Evolutionary conservation across 92 coral and sea anemone species (phyloP).

Genomic region (Actinernus sp.): DNA sequence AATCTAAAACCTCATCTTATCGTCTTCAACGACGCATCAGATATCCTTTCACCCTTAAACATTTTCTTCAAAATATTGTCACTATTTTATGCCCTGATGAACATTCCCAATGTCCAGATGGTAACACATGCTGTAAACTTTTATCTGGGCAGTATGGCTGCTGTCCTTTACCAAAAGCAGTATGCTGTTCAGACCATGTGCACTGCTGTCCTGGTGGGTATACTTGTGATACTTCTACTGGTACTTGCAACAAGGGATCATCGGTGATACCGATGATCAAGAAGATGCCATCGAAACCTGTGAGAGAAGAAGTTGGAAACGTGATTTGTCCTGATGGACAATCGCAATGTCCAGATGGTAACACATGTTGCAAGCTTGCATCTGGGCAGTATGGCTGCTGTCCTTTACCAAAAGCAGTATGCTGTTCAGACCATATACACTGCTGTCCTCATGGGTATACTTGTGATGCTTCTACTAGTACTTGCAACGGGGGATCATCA

Average conservation of each 20-base stretch:
- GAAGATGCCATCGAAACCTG: slow-evolving; percentile 3
- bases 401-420: slow-evolving; percentile 68
- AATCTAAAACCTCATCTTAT: not conserved
- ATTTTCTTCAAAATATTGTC: not conserved
- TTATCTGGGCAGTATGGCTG: slow-evolving; percentile 64
- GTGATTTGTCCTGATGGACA: slow-evolving; percentile 66
- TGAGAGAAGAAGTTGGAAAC: not conserved
- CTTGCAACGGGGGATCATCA: slow-evolving; percentile 23
- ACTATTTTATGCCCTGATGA: slow-evolving; percentile 51
- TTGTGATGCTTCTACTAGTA: slow-evolving; percentile 42
- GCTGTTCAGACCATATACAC: slow-evolving; percentile 47
- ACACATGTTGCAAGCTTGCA: slow-evolving; percentile 60
- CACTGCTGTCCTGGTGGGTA: slow-evolving; percentile 80
- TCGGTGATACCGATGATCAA: slow-evolving; percentile 1
- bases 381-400: slow-evolving; percentile 71
- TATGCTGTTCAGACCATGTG: slow-evolving; percentile 67
- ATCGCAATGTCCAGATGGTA: slow-evolving; percentile 68
- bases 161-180: slow-evolving; percentile 74
- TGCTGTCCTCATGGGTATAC: slow-evolving; percentile 71
- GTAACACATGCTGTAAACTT: slow-evolving; percentile 66
- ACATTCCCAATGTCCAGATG: slow-evolving; percentile 19
- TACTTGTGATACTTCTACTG: slow-evolving; percentile 36
- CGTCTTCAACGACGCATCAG: too few species aligned
- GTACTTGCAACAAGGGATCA: slow-evolving; percentile 36
- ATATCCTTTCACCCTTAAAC: not conserved